A percentile compares a stretch with the other conserved stretches of the same genome.
phyloP scores from a whole-genome alignment of 2,888 invertebrate genomes.

The Rotaria sp. region DNA sequence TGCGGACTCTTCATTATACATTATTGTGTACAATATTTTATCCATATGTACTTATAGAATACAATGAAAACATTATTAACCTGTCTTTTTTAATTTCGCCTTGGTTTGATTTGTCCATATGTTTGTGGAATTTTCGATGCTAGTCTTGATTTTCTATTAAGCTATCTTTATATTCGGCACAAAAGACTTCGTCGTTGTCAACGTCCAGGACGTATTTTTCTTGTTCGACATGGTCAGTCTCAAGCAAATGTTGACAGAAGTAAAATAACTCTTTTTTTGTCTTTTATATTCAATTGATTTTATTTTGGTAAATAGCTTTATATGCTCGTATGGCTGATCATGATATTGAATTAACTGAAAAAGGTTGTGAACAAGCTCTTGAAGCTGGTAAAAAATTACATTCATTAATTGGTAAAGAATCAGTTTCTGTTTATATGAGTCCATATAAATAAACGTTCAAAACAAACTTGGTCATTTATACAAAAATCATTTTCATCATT shows the following conservation, averaged over 20 bases:
- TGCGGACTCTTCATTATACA: too few species aligned
- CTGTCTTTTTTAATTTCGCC: not conserved
- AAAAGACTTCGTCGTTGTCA: not conserved
- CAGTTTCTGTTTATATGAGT: not conserved
- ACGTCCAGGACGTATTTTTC: not conserved
- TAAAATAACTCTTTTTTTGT: not conserved
- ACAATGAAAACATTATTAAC: not conserved
- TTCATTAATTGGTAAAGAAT: not conserved
- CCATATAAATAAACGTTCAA: not conserved
- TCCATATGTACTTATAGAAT: not conserved
- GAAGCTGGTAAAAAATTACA: not conserved
- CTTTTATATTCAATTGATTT: not conserved
- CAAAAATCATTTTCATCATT: not conserved
- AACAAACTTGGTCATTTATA: not conserved
- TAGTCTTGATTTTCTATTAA: not conserved
- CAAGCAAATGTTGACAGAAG: not conserved
- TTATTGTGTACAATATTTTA: too few species aligned
- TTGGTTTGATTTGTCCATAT: not conserved
- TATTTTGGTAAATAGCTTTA: not conserved
- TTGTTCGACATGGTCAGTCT: slow-evolving; percentile 1
- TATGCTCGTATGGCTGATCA: not conserved
- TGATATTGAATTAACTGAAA: not conserved
- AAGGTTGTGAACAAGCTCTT: not conserved
- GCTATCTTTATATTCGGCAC: not conserved
- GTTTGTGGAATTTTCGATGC: not conserved